Evolutionary conservation across 2,113 vertebrate genomes (phyloP).

Genomic region (Agapornis roseicollis): DNA sequence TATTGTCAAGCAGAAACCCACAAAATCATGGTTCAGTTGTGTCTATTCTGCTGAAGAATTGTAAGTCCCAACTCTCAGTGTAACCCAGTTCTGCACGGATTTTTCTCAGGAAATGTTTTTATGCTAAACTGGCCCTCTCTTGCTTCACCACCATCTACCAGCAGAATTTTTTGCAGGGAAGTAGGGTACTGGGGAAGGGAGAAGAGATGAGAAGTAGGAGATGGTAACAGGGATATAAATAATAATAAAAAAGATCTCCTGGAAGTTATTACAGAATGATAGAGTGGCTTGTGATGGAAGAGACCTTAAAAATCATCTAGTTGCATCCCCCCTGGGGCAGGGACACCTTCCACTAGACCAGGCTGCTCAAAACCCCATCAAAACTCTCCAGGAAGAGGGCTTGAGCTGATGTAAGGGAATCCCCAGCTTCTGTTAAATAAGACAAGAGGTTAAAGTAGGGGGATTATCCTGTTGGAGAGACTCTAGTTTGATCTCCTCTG

Average conservation of each 20-base stretch:
- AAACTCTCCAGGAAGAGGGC: neutral
- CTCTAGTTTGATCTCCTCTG: neutral
- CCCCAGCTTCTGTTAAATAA: neutral
- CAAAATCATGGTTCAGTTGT: neutral
- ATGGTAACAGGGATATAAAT: neutral
- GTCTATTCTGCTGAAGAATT: neutral
- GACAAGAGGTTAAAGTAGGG: neutral
- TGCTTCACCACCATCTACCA: neutral
- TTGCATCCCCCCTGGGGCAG: neutral
- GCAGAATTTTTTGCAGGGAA: neutral
- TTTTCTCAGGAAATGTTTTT: neutral
- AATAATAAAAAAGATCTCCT: neutral
- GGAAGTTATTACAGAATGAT: neutral
- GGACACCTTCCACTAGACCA: neutral
- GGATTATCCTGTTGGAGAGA: neutral
- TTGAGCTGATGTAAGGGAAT: neutral
- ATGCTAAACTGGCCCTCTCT: neutral
- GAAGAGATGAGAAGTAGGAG: neutral
- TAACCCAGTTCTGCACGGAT: accelerated
- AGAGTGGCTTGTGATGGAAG: neutral
- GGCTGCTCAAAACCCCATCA: neutral
- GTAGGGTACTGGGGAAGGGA: neutral
- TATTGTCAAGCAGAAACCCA: neutral
- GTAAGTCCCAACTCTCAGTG: neutral
- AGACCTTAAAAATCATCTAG: neutral